A percentile compares a stretch with the other conserved stretches of the same genome.
phyloP scores from a whole-genome alignment of 2,113 vertebrate species.

The Charina bottae region DNA sequence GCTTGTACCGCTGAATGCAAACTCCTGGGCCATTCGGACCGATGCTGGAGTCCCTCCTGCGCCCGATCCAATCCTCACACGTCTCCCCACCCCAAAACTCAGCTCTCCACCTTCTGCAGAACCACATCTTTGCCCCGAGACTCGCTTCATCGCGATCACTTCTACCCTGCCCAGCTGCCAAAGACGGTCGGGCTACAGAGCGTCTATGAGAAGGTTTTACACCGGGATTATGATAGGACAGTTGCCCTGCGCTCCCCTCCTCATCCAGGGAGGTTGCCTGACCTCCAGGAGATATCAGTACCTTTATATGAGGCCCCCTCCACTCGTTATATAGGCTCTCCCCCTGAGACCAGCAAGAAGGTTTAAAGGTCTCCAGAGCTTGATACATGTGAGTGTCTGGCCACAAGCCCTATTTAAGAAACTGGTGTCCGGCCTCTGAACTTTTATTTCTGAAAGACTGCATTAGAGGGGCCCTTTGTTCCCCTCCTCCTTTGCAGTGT shows the following conservation, averaged over 20 bases:
- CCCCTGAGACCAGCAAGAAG: conserved; percentile 74
- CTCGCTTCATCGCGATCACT: conserved; percentile 85
- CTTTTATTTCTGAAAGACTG: not conserved
- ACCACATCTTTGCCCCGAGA: conserved; percentile 90
- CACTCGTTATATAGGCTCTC: conserved; percentile 78
- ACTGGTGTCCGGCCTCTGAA: not conserved
- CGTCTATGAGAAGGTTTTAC: conserved; percentile 91
- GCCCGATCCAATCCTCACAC: conserved; percentile 78
- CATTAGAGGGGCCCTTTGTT: not conserved
- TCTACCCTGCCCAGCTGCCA: conserved; percentile 86
- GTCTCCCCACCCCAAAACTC: conserved; percentile 74
- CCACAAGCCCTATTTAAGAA: not conserved
- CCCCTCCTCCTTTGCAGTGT: not conserved
- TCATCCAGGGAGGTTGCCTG: conserved; percentile 86
- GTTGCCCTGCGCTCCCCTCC: conserved; percentile 86
- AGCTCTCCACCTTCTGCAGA: conserved; percentile 90
- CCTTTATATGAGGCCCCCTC: conserved; percentile 87
- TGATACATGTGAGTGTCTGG: not conserved
- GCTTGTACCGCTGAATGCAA: conserved; percentile 96
- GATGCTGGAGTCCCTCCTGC: conserved; percentile 96
- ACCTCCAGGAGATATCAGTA: conserved; percentile 88
- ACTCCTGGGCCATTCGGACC: conserved; percentile 93
- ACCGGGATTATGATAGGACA: conserved; percentile 88
- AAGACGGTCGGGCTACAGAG: conserved; percentile 91
- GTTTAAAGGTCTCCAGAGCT: conserved; percentile 50